These are phyloP conservation scores for Origma solitaria DNA, from an alignment of 2,113 vertebrate genomes.

Conservation along the genomic window DNA sequence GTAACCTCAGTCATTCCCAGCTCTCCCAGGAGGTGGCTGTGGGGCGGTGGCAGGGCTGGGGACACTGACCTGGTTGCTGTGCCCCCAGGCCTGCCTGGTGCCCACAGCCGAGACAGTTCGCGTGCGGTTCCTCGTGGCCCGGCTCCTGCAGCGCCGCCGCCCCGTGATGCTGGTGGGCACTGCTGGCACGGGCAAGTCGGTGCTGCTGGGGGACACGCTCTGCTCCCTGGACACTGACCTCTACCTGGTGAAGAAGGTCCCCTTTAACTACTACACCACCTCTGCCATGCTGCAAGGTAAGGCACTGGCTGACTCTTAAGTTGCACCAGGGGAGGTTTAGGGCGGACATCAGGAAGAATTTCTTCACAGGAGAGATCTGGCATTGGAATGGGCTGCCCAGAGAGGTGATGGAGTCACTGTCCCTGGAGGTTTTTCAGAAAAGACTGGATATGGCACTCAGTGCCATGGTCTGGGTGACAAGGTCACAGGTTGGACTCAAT, in stretches of 20 bases:
- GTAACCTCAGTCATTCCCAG: not conserved
- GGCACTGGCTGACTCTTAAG: rapidly evolving
- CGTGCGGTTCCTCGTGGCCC: conserved; percentile 84
- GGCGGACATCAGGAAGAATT: not conserved
- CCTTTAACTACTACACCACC: conserved; percentile 94
- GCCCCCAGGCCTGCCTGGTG: conserved; percentile 84
- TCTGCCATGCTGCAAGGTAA: conserved; percentile 94
- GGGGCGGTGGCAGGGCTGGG: not conserved
- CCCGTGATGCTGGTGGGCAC: conserved; percentile 91
- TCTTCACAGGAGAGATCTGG: not conserved
- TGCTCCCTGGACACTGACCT: conserved; percentile 74
- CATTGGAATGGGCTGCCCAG: not conserved
- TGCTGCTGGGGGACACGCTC: conserved; percentile 85
- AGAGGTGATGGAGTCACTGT: not conserved
- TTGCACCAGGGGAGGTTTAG: rapidly evolving
- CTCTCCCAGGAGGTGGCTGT: not conserved
- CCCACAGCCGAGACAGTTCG: conserved; percentile 86
- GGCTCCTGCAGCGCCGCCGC: conserved; percentile 73
- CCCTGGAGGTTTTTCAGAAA: not conserved
- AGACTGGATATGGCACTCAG: not conserved
- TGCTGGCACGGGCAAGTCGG: conserved; percentile 87
- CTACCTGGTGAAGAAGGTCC: conserved; percentile 85
- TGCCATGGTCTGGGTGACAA: rapidly evolving
- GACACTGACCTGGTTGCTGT: not conserved
- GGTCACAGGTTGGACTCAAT: no score